Percentiles rank a stretch among this genome's conserved stretches.
These are phyloP conservation scores for Zaprionus bogoriensis DNA, from an alignment of 2,888 invertebrate species.

Conservation along the genomic window DNA sequence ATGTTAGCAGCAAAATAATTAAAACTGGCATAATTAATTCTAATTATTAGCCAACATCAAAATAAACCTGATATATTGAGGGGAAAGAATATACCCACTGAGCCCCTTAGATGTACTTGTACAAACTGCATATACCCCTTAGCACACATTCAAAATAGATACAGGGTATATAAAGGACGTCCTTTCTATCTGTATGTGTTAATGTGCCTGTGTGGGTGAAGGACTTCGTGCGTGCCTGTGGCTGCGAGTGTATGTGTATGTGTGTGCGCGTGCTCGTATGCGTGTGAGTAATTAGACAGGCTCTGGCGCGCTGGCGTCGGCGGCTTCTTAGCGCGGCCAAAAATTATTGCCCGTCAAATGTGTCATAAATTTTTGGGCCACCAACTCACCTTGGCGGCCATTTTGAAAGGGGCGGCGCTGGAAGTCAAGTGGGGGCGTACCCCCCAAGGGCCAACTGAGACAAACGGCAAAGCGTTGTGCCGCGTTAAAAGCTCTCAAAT, in stretches of 20 bases:
- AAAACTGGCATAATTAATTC: no score
- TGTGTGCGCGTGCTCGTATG: constrained; percentile 1
- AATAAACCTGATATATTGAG: no score
- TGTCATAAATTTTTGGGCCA: constrained; percentile 29
- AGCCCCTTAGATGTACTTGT: background rate
- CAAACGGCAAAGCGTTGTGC: constrained; percentile 18
- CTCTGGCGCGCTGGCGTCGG: constrained; percentile 20
- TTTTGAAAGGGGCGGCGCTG: constrained; percentile 17
- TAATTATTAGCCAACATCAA: no score
- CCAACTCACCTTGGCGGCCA: constrained; percentile 30
- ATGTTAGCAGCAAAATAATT: no score
- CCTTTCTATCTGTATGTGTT: background rate
- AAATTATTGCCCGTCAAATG: constrained; percentile 50
- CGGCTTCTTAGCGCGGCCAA: constrained; percentile 26
- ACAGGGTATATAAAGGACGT: constrained; percentile 2
- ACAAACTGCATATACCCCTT: background rate
- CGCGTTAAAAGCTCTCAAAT: constrained; percentile 24
- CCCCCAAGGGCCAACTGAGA: constrained; percentile 21
- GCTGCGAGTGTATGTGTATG: background rate
- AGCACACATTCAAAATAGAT: background rate
- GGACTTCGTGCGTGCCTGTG: background rate
- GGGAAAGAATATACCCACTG: no score
- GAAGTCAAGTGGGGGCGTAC: background rate
- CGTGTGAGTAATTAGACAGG: constrained; percentile 43
- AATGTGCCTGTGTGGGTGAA: background rate